These are phyloP conservation scores for Pachypeltis micranthus DNA, from an alignment of 1,140 invertebrate species.

Conservation along the genomic window DNA sequence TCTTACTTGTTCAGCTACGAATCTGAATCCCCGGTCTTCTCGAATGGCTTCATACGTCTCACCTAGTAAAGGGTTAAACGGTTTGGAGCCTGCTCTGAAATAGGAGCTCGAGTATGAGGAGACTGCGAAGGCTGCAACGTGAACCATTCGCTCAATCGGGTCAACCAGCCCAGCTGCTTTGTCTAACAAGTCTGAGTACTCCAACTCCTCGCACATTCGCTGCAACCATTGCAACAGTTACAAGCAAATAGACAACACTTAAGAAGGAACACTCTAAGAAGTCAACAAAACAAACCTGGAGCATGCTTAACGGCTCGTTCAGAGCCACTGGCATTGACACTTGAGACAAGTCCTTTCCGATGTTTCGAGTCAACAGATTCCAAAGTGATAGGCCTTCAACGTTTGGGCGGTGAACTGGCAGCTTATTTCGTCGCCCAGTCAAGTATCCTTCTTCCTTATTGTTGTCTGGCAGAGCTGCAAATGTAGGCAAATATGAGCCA, in stretches of 20 bases:
- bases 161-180: constrained; percentile 50
- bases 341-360: constrained; percentile 76
- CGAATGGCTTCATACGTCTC: constrained; percentile 73
- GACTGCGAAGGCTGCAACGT: constrained; percentile 71
- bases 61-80: constrained; percentile 75
- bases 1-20: constrained; percentile 53
- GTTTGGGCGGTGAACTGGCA: constrained; percentile 58
- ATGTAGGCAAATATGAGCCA: too few species aligned
- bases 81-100: constrained; percentile 69
- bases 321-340: constrained; percentile 70
- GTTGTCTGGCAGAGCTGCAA: background rate
- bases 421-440: constrained; percentile 54
- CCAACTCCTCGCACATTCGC: constrained; percentile 71
- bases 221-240: constrained; percentile 30
- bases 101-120: constrained; percentile 66
- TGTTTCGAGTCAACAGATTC: constrained; percentile 72
- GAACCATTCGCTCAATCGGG: constrained; percentile 57
- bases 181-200: constrained; percentile 69
- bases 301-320: constrained; percentile 75
- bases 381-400: constrained; percentile 63
- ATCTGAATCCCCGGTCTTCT: constrained; percentile 65
- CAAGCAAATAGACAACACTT: background rate
- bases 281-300: constrained; percentile 40
- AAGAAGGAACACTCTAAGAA: background rate
- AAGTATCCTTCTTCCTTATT: constrained; percentile 28